A percentile compares a stretch with the other conserved stretches of the same genome.
Evolutionary conservation across 1,140 invertebrate genomes (phyloP).

Genomic region (Trachymyrmex cornetzi): DNA sequence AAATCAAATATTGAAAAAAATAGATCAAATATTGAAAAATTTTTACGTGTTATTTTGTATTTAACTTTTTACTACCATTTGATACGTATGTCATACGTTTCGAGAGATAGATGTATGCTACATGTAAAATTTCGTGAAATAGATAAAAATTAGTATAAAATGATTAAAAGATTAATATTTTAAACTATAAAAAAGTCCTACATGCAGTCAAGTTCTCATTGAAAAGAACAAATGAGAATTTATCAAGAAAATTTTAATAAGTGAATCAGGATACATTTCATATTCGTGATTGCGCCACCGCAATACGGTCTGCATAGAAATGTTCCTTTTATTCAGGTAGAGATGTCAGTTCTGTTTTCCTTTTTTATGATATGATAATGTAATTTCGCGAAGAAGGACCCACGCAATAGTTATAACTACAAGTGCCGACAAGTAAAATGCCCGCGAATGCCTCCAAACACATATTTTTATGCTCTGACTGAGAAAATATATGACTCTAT

Average conservation of each 20-base stretch:
- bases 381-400: slow-evolving; percentile 58
- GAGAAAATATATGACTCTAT: slow-evolving; percentile 6
- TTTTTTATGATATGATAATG: slow-evolving; percentile 68
- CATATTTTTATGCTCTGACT: not conserved
- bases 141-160: not conserved
- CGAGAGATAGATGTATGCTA: not conserved
- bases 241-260: slow-evolving; percentile 1
- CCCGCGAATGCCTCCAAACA: not conserved
- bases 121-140: not conserved
- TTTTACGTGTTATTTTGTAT: not conserved
- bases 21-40: not conserved
- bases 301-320: slow-evolving; percentile 46
- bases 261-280: not conserved
- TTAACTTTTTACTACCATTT: not conserved
- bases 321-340: slow-evolving; percentile 44
- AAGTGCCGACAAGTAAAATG: slow-evolving; percentile 3
- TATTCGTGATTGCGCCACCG: slow-evolving; percentile 30
- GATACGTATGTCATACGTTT: not conserved
- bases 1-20: not conserved
- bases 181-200: not conserved
- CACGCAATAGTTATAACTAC: slow-evolving; percentile 30
- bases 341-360: slow-evolving; percentile 13
- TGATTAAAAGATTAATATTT: not conserved
- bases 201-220: not conserved
- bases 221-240: not conserved